Conservation (phyloP, 2,113 vertebrate genomes). For the Bungarus multicinctus region DNA sequence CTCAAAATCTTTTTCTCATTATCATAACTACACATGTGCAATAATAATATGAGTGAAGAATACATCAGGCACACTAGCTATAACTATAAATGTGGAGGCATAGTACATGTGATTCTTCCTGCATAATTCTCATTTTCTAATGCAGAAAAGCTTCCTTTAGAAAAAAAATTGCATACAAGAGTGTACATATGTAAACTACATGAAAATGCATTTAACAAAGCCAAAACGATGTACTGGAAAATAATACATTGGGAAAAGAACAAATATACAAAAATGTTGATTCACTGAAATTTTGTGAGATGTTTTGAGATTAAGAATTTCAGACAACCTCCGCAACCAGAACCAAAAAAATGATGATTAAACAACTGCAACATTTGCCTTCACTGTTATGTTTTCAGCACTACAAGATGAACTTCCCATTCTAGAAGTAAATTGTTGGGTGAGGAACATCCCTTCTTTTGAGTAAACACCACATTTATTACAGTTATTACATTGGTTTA, state of each 20-base stretch:
- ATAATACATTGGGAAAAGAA: not conserved
- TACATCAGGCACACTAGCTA: not conserved
- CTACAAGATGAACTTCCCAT: not conserved
- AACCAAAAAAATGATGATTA: not conserved
- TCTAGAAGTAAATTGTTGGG: not conserved
- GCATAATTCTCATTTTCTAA: not conserved
- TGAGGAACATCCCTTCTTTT: not conserved
- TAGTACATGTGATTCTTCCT: not conserved
- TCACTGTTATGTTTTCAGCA: not conserved
- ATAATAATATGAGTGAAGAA: not conserved
- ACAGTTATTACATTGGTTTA: not conserved
- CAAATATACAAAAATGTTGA: not conserved
- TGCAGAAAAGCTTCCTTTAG: not conserved
- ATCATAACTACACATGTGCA: not conserved
- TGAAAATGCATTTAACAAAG: not conserved
- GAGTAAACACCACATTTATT: not conserved
- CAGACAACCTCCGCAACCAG: not conserved
- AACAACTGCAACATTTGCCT: not conserved
- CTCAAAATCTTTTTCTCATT: not conserved
- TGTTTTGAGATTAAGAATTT: not conserved
- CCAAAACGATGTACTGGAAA: not conserved
- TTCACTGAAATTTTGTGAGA: not conserved
- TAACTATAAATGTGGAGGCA: not conserved
- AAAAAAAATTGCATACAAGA: not conserved
- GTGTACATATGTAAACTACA: not conserved